phyloP scores from a whole-genome alignment of 2,113 vertebrate genomes.

The Corythornis madagascariensis region DNA sequence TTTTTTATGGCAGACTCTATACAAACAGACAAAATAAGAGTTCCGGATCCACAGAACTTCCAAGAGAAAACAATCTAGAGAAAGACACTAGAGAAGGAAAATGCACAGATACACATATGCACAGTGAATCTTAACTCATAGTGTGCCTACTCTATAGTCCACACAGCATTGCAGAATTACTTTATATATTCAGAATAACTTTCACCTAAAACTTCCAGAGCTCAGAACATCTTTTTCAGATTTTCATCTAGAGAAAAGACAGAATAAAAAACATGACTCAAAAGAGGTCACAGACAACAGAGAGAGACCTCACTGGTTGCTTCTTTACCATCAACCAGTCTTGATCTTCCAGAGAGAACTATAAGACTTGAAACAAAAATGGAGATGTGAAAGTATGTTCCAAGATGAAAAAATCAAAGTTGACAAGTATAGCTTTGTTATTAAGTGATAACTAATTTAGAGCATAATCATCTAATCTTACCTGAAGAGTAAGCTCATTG shows the following conservation, averaged over 20 bases:
- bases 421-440: neutral
- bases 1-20: neutral
- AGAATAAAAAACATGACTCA: neutral
- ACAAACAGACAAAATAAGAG: neutral
- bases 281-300: neutral
- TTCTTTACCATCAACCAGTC: neutral
- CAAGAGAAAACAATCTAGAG: neutral
- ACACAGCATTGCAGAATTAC: neutral
- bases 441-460: neutral
- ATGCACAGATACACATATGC: neutral
- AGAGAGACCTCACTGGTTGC: neutral
- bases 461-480: neutral
- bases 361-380: neutral
- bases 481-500: neutral
- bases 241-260: neutral
- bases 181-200: neutral
- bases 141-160: neutral
- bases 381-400: neutral
- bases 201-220: neutral
- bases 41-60: neutral
- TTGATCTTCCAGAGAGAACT: neutral
- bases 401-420: neutral
- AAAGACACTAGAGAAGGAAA: neutral
- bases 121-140: neutral
- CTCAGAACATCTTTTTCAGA: neutral